These are phyloP conservation scores for Astropecten irregularis DNA, from an alignment of 53 echinoderm and acorn worm species.

Conservation along the genomic window DNA sequence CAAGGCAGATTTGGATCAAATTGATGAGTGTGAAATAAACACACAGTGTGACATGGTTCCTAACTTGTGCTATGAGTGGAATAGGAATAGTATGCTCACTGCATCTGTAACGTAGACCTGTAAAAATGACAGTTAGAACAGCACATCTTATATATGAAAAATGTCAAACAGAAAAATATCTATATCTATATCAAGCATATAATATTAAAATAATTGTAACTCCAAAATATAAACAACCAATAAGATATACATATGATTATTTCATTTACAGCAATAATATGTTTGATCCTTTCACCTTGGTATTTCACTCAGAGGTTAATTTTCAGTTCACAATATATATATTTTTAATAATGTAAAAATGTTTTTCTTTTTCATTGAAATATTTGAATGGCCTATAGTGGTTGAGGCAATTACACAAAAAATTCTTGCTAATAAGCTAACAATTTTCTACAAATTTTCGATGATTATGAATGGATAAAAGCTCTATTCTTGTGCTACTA, in stretches of 20 bases:
- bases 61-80: no score
- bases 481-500: no score
- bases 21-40: no score
- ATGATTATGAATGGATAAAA: not conserved
- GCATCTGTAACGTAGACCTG: no score
- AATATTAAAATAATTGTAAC: slow-evolving; percentile 48
- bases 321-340: slow-evolving; percentile 24
- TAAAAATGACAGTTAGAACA: slow-evolving; percentile 21
- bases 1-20: no score
- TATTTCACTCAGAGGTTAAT: not conserved
- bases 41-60: no score
- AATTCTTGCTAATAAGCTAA: not conserved
- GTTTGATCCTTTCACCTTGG: not conserved
- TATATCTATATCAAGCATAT: slow-evolving; percentile 31
- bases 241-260: slow-evolving; percentile 49
- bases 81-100: no score
- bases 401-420: slow-evolving; percentile 8
- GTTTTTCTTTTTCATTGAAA: not conserved
- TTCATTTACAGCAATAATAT: slow-evolving; percentile 35
- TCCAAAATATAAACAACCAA: slow-evolving; percentile 60
- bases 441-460: not conserved
- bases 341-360: slow-evolving; percentile 48
- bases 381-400: slow-evolving; percentile 1
- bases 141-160: not conserved
- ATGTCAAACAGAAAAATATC: slow-evolving; percentile 45